A percentile compares a stretch with the other conserved stretches of the same genome.
Conservation (phyloP, 2,888 invertebrate species). For the Halictus quadricinctus region DNA sequence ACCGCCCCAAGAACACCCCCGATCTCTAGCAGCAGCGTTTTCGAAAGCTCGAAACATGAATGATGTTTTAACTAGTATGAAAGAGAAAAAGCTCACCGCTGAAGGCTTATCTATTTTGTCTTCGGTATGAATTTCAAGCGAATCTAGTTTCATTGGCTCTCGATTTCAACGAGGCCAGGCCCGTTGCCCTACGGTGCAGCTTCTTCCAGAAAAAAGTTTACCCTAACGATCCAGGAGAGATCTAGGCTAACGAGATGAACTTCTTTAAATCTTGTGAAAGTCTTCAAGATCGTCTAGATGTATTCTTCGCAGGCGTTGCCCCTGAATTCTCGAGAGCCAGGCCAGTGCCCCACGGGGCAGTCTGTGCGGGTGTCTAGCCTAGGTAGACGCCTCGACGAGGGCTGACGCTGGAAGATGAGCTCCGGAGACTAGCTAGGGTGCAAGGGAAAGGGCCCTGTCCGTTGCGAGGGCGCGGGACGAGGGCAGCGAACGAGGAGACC, state of each 20-base stretch:
- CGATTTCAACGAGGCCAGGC: background rate
- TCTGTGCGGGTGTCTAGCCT: background rate
- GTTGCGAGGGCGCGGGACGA: slow-evolving; percentile 23
- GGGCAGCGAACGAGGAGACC: slow-evolving; percentile 1
- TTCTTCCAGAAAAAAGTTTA: background rate
- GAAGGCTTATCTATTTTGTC: too few species aligned
- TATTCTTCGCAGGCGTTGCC: background rate
- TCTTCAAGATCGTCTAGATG: background rate
- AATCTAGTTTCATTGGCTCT: too few species aligned
- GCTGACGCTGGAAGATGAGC: slow-evolving; percentile 77
- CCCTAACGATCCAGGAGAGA: background rate
- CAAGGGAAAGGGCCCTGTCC: slow-evolving; percentile 43
- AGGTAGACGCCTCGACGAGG: slow-evolving; percentile 70
- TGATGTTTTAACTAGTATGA: background rate
- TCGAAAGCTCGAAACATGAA: background rate
- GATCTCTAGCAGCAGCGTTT: background rate
- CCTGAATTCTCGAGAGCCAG: background rate
- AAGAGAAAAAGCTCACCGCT: too few species aligned
- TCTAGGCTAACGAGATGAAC: background rate
- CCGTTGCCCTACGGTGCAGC: background rate
- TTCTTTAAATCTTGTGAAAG: background rate
- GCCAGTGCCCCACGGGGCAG: background rate
- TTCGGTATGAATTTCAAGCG: too few species aligned
- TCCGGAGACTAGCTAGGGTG: slow-evolving; percentile 45
- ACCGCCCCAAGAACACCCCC: background rate